Percentiles rank a stretch among this genome's conserved stretches.
These are phyloP conservation scores for Pseudorasbora parva DNA, from an alignment of 2,113 vertebrate species.

Conservation along the genomic window DNA sequence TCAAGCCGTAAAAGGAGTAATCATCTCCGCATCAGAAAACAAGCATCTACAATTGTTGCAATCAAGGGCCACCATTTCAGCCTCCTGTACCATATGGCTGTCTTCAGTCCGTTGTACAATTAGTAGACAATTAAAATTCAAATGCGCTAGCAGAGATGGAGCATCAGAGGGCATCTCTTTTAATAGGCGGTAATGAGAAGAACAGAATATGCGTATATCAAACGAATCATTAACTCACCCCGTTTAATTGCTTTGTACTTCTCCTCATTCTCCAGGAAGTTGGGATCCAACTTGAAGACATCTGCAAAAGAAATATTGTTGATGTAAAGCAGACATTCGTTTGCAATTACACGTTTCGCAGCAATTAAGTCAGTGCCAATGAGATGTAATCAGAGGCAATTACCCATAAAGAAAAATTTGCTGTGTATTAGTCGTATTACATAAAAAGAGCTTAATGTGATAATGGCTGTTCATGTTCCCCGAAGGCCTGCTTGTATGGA, in stretches of 20 bases:
- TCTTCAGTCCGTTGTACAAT: conserved; percentile 26
- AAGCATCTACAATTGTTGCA: conserved; percentile 13
- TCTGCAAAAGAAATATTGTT: conserved; percentile 72
- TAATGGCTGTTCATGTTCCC: conserved; percentile 46
- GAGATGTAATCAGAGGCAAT: conserved; percentile 56
- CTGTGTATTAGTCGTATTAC: conserved; percentile 52
- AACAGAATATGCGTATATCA: background rate
- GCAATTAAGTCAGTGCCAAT: conserved; percentile 52
- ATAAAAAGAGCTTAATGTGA: conserved; percentile 56
- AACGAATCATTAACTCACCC: conserved; percentile 74
- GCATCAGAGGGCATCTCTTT: conserved; percentile 1
- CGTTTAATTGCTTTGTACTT: conserved; percentile 94
- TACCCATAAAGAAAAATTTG: conserved; percentile 54
- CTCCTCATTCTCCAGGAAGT: conserved; percentile 96
- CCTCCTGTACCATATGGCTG: conserved; percentile 20
- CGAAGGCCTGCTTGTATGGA: conserved; percentile 33
- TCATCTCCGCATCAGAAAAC: conserved; percentile 19
- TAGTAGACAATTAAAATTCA: conserved; percentile 18
- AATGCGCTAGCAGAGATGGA: background rate
- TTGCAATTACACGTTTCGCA: conserved; percentile 54
- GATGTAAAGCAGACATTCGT: conserved; percentile 49
- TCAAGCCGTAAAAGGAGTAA: conserved; percentile 4
- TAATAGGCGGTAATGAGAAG: conserved; percentile 11
- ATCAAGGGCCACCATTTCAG: conserved; percentile 17
- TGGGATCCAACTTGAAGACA: conserved; percentile 97